A percentile compares a stretch with the other conserved stretches of the same genome.
These are phyloP conservation scores for Diabrotica undecimpunctata DNA, from an alignment of 1,140 invertebrate genomes.

Conservation along the genomic window DNA sequence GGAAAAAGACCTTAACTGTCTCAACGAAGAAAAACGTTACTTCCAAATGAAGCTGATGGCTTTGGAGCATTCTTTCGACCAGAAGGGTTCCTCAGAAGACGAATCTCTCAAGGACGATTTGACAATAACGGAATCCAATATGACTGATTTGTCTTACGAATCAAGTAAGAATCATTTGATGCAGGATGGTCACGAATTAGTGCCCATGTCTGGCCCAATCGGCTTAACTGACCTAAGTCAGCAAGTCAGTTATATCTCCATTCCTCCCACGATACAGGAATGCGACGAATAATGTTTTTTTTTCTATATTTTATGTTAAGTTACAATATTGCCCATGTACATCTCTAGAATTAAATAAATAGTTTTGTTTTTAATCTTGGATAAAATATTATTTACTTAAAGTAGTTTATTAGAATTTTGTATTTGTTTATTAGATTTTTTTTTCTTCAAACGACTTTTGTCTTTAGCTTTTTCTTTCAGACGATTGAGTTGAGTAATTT, in stretches of 20 bases:
- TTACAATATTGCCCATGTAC: too few relatives aligned
- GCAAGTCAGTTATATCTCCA: slow-evolving; percentile 24
- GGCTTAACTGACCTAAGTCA: slow-evolving; percentile 5
- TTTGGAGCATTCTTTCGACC: slow-evolving; percentile 34
- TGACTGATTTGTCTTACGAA: slow-evolving; percentile 8
- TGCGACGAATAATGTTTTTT: slow-evolving; percentile 38
- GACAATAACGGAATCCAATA: slow-evolving; percentile 16
- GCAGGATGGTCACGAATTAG: background rate
- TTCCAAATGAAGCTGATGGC: slow-evolving; percentile 45
- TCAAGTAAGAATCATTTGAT: slow-evolving; percentile 1
- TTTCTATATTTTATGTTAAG: background rate
- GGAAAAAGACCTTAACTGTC: slow-evolving; percentile 53
- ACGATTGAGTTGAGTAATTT: too few relatives aligned
- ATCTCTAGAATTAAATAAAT: too few relatives aligned
- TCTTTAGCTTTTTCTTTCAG: too few relatives aligned
- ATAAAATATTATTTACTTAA: too few relatives aligned
- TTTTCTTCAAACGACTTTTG: too few relatives aligned
- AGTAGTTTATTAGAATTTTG: too few relatives aligned
- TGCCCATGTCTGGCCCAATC: slow-evolving; percentile 21
- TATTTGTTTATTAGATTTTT: too few relatives aligned
- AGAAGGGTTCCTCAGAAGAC: slow-evolving; percentile 34
- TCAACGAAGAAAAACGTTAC: slow-evolving; percentile 53
- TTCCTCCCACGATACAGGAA: slow-evolving; percentile 45
- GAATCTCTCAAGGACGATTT: slow-evolving; percentile 40
- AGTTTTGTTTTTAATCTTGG: too few relatives aligned